A percentile compares a stretch with the other conserved stretches of the same genome.
phyloP scores from a whole-genome alignment of 1,140 invertebrate species.

The Sesamia nonagrioides region DNA sequence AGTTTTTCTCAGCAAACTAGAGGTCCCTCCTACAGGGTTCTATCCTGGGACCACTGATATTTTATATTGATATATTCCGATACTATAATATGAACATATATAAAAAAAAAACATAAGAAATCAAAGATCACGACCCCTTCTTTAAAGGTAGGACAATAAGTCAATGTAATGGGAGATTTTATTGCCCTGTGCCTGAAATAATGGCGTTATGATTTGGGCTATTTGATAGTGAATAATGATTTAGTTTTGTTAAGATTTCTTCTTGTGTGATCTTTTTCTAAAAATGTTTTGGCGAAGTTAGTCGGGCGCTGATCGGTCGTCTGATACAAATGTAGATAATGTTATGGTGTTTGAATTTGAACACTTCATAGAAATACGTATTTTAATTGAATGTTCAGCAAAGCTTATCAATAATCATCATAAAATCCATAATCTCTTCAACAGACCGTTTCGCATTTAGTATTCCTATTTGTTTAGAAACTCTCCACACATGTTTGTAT shows the following conservation, averaged over 20 bases:
- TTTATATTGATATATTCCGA: neutral
- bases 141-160: conserved; percentile 28
- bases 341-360: too few relatives aligned
- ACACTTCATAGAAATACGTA: neutral
- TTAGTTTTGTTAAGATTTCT: neutral
- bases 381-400: neutral
- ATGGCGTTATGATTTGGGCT: conserved; percentile 30
- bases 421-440: conserved; percentile 11
- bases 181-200: conserved; percentile 27
- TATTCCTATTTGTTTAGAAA: conserved; percentile 26
- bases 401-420: conserved; percentile 3
- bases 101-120: neutral
- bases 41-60: too few relatives aligned
- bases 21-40: too few relatives aligned
- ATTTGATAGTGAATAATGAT: neutral
- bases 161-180: conserved; percentile 39
- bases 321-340: too few relatives aligned
- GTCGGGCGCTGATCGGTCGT: too few relatives aligned
- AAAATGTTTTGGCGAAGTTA: too few relatives aligned
- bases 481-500: conserved; percentile 20
- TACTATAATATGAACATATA: neutral
- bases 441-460: neutral
- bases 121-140: neutral
- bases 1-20: too few relatives aligned
- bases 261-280: neutral